Conservation (phyloP, 2,797 vertebrate genomes). For the Anguilla obscura region DNA sequence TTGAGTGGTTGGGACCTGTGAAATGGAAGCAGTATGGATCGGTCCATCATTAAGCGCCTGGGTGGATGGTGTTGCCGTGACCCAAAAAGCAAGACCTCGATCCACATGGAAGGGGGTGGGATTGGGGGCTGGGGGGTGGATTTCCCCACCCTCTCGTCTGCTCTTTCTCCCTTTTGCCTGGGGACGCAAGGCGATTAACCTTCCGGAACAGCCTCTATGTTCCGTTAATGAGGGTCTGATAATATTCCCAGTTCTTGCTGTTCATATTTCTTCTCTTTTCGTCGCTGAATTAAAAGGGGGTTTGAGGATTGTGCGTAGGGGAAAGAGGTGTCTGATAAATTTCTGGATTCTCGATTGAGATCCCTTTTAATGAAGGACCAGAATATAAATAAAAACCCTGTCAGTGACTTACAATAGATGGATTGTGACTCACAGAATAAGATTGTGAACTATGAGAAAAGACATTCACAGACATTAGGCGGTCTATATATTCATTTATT, state of each 20-base stretch:
- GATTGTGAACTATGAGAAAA: background rate
- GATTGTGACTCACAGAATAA: constrained; percentile 10
- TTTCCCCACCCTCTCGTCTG: constrained; percentile 46
- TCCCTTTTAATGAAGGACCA: background rate
- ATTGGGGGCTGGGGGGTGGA: constrained; percentile 12
- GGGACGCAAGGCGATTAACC: constrained; percentile 61
- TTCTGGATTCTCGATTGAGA: constrained; percentile 27
- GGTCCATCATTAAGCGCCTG: background rate
- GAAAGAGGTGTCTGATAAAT: constrained; percentile 47
- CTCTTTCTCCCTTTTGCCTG: constrained; percentile 51
- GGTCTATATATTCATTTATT: constrained; percentile 19
- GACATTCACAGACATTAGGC: constrained; percentile 25
- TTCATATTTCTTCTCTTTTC: constrained; percentile 53
- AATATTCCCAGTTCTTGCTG: constrained; percentile 47
- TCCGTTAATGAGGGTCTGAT: constrained; percentile 55
- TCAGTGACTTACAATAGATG: constrained; percentile 14
- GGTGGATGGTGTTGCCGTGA: background rate
- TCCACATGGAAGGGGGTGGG: background rate
- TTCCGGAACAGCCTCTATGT: constrained; percentile 48
- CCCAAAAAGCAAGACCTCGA: background rate
- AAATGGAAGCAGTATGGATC: background rate
- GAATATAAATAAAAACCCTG: constrained; percentile 12
- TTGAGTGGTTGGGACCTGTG: background rate
- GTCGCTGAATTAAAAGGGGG: constrained; percentile 49
- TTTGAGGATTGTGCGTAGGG: constrained; percentile 39